Conservation (phyloP, 2,888 invertebrate species). For the Drosophila mimetica region DNA sequence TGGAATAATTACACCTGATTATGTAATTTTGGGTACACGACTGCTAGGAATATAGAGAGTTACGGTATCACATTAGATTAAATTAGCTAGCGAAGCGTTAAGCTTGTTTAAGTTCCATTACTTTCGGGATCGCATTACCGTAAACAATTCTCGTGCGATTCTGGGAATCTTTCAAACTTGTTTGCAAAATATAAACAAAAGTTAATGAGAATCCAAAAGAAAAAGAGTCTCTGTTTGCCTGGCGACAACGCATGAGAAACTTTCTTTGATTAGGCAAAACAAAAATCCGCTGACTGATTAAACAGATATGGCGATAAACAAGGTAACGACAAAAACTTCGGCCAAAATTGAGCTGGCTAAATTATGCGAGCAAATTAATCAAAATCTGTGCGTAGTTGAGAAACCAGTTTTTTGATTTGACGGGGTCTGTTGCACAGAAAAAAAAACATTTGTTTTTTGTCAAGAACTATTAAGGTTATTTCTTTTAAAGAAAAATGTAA, state of each 20-base stretch:
- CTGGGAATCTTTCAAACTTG: constrained; percentile 42
- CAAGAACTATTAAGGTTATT: too few species aligned
- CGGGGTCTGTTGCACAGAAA: background rate
- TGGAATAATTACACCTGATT: background rate
- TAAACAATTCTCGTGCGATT: constrained; percentile 36
- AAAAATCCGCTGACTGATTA: constrained; percentile 50
- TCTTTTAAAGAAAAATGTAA: too few species aligned
- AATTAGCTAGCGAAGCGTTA: constrained; percentile 43
- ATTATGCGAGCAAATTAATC: constrained; percentile 64
- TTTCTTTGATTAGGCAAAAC: constrained; percentile 45
- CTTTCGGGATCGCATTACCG: constrained; percentile 36
- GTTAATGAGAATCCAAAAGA: constrained; percentile 8
- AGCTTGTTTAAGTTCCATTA: constrained; percentile 43
- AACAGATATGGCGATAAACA: constrained; percentile 49
- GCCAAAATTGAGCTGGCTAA: constrained; percentile 37
- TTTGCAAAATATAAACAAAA: constrained; percentile 41
- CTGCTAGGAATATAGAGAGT: constrained; percentile 5
- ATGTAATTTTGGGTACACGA: constrained; percentile 1
- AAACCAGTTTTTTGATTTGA: constrained; percentile 58
- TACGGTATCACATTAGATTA: constrained; percentile 15
- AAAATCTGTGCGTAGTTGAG: constrained; percentile 59
- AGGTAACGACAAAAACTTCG: constrained; percentile 32
- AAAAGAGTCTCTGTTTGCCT: constrained; percentile 29
- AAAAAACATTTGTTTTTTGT: background rate
- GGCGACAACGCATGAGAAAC: constrained; percentile 47